Base-by-base conservation (phyloP, 1,140 invertebrate genomes). In the Megalopta genalis region DNA sequence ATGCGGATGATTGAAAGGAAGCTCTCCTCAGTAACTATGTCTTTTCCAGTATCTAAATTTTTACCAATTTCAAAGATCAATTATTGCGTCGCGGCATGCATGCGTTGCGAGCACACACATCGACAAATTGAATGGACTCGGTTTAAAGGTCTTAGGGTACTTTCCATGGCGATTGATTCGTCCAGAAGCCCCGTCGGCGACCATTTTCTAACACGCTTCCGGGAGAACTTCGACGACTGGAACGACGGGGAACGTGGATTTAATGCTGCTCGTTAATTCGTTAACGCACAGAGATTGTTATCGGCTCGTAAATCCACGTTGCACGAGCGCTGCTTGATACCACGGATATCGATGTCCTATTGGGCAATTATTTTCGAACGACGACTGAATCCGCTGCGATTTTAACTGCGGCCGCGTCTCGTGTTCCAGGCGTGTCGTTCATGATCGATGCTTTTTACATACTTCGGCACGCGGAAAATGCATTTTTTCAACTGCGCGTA, bases 221-320 rank as follows among this genome's bases (percentile, higher is more conserved):
- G 25, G 46, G 46, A n/a, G n/a, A 37, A 39, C 23, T 14, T 63
- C 23, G 37, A 39, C 37, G 37, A n/a, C 8, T 49, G 49, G 14
- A 4, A 54, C 18, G 25, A 52, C 18, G 46, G 49, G 49, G 16
- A 67, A 67, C 54, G 37, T 1, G 37, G 63, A 63, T 71, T 39
- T 72, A 72, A 64, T 16, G 42, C 42, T 54, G 1, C 49, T 64
- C 60, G 59, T 73, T 73, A 79, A 66, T 83, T 81, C 60, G 32
- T 81, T 81, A 63, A 52, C 68, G 27, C 60, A 32, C 23, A 1
- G 10, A 72, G 49, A 81, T 77, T 18, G 52, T 23, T 71, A 83
- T 81, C 66, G 77, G 42, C 37, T 65, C 67, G 59, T 68, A 70
- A 66, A 27, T 81, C n/a, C 1, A 63, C 27, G 27, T 32, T 27